These are phyloP conservation scores for Caerostris darwini DNA, from an alignment of 1,140 invertebrate genomes.

Conservation along the genomic window DNA sequence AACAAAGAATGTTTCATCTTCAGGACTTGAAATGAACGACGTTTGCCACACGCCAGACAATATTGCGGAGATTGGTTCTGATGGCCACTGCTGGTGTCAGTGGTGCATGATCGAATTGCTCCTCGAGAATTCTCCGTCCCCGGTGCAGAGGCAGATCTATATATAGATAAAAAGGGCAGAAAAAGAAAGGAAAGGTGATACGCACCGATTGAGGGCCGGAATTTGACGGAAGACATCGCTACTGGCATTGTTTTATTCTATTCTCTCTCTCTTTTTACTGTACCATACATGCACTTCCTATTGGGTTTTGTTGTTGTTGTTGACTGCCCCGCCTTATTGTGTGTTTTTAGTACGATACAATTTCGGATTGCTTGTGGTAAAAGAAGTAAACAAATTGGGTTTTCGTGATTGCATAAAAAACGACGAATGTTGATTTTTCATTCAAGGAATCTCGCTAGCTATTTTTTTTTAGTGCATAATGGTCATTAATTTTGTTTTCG, in stretches of 20 bases:
- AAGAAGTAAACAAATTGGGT: no score
- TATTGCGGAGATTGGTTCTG: constrained; percentile 1
- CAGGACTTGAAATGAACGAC: background rate
- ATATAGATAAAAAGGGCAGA: background rate
- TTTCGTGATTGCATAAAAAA: no score
- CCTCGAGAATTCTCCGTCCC: no score
- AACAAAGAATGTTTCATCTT: background rate
- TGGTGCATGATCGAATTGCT: constrained; percentile 47
- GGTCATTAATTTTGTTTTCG: no score
- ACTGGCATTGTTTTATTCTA: background rate
- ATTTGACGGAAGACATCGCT: constrained; percentile 22
- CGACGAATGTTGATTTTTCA: no score
- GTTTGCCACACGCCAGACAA: background rate
- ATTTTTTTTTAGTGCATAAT: no score
- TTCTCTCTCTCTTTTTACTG: background rate
- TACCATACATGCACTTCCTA: no score
- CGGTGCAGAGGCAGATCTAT: background rate
- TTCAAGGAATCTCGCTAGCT: no score
- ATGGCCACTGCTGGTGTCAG: constrained; percentile 32
- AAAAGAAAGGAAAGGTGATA: constrained; percentile 28
- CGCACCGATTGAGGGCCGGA: background rate
- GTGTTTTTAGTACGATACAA: background rate
- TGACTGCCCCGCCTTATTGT: background rate
- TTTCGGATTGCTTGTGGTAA: background rate
- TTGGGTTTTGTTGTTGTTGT: background rate